A percentile compares a stretch with the other conserved stretches of the same genome.
Evolutionary conservation across 2,797 vertebrate genomes (phyloP).

Genomic region (Tarsius wallacei): DNA sequence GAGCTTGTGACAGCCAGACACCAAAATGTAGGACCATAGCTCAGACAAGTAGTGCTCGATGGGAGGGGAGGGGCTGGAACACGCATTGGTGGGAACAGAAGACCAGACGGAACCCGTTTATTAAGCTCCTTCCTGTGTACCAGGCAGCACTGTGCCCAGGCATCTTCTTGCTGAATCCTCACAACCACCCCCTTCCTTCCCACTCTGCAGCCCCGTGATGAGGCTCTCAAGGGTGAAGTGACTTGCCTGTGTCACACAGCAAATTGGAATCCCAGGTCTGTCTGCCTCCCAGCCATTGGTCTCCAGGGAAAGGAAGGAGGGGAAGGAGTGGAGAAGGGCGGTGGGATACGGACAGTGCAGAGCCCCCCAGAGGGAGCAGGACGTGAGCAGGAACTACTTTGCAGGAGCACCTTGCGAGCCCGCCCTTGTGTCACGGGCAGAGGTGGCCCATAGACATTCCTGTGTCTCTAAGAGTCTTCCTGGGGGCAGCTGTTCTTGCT

Average conservation of each 20-base stretch:
- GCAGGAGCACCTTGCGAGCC: background rate
- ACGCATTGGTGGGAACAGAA: background rate
- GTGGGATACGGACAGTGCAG: background rate
- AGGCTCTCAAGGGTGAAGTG: background rate
- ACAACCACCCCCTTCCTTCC: background rate
- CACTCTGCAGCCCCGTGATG: background rate
- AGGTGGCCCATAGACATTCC: rapidly evolving
- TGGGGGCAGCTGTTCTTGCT: background rate
- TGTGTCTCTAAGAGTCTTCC: background rate
- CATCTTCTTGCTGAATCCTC: background rate
- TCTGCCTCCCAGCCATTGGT: background rate
- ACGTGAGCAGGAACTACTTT: background rate
- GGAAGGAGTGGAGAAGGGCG: too few species aligned
- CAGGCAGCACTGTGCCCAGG: rapidly evolving
- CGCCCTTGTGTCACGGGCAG: rapidly evolving
- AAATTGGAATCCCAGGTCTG: background rate
- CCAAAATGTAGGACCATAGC: background rate
- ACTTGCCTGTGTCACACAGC: background rate
- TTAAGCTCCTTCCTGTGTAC: background rate
- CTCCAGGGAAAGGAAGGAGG: background rate
- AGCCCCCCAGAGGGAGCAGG: background rate
- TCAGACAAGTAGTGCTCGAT: background rate
- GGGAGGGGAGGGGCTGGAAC: background rate
- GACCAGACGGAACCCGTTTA: background rate
- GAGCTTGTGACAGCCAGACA: background rate